Evolutionary conservation across 2,113 vertebrate genomes (phyloP).

Genomic region (Tautogolabrus adspersus): DNA sequence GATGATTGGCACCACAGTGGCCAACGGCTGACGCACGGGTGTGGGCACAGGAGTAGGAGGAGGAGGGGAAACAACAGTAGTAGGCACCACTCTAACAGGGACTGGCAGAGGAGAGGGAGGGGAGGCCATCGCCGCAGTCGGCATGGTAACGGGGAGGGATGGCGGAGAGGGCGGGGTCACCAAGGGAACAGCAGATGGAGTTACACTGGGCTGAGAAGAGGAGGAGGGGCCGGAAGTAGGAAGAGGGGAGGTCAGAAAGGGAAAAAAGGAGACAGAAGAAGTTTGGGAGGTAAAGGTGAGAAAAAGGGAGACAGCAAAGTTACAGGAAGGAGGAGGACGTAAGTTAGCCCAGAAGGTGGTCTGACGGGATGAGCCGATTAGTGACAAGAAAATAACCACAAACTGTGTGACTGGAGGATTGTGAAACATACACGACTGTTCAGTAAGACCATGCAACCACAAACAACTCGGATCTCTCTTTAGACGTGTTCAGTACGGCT

Average conservation of each 20-base stretch:
- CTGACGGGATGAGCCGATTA: constrained; percentile 5
- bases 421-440: constrained; percentile 3
- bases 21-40: constrained; percentile 86
- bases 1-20: constrained; percentile 90
- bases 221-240: constrained; percentile 24
- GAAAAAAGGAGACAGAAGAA: constrained; percentile 20
- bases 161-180: constrained; percentile 56
- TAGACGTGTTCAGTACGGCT: neutral
- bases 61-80: constrained; percentile 73
- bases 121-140: constrained; percentile 60
- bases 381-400: constrained; percentile 25
- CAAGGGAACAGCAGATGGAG: constrained; percentile 50
- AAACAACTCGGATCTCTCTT: constrained; percentile 8
- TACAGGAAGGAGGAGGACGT: constrained; percentile 24
- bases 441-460: constrained; percentile 43
- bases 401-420: constrained; percentile 9
- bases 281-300: constrained; percentile 59
- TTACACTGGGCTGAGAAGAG: constrained; percentile 66
- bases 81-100: constrained; percentile 78
- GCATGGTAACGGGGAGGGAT: constrained; percentile 68
- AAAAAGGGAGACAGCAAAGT: constrained; percentile 64
- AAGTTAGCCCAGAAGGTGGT: constrained; percentile 24
- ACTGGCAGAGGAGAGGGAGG: constrained; percentile 66
- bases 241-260: constrained; percentile 11
- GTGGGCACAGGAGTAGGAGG: constrained; percentile 69